These are phyloP conservation scores for Netelia inedita DNA, from an alignment of 2,888 invertebrate species.

Conservation along the genomic window DNA sequence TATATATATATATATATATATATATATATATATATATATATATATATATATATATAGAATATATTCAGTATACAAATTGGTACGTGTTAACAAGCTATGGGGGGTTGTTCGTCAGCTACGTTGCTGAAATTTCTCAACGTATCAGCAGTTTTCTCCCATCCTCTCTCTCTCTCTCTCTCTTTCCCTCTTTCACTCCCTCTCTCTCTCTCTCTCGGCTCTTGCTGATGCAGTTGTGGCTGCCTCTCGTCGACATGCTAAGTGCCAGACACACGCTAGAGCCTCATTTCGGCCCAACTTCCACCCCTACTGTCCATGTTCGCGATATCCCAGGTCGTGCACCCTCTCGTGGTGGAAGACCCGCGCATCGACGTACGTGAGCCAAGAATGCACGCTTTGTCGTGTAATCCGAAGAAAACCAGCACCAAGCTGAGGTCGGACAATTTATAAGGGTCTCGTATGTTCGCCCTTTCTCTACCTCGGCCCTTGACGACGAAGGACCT, in stretches of 20 bases:
- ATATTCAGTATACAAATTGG: slow-evolving; percentile 7
- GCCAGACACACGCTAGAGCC: slow-evolving; percentile 64
- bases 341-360: slow-evolving; percentile 6
- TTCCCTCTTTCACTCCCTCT: neutral
- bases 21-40: too few species aligned
- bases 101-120: slow-evolving; percentile 64
- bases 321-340: slow-evolving; percentile 34
- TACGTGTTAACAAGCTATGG: slow-evolving; percentile 66
- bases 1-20: too few species aligned
- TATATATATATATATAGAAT: too few species aligned
- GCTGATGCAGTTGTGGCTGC: slow-evolving; percentile 68
- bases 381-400: slow-evolving; percentile 61
- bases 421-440: slow-evolving; percentile 61
- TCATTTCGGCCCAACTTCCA: slow-evolving; percentile 20
- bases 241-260: slow-evolving; percentile 66
- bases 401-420: slow-evolving; percentile 58
- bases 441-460: slow-evolving; percentile 58
- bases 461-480: neutral
- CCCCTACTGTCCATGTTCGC: slow-evolving; percentile 17
- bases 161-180: slow-evolving; percentile 25
- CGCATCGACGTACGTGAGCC: slow-evolving; percentile 60
- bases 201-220: slow-evolving; percentile 53
- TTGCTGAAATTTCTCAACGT: slow-evolving; percentile 65
- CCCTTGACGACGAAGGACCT: neutral
- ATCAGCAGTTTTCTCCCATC: slow-evolving; percentile 63